phyloP scores from a whole-genome alignment of 2,113 vertebrate species.

The Atractosteus spatula region DNA sequence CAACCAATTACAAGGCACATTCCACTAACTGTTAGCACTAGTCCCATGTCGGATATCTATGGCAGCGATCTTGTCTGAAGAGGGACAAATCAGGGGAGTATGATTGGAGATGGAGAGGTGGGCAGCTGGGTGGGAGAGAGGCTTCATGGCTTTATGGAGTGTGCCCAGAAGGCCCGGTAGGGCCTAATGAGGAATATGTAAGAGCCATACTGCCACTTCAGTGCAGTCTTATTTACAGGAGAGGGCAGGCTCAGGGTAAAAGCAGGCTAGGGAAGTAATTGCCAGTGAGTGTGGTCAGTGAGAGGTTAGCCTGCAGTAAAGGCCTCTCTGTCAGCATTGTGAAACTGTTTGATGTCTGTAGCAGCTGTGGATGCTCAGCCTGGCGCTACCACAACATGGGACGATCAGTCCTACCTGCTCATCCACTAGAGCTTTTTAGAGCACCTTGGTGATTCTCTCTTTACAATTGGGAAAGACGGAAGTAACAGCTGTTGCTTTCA shows the following conservation, averaged over 20 bases:
- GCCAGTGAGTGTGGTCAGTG: slow-evolving; percentile 64
- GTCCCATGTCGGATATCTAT: too few relatives aligned
- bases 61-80: too few relatives aligned
- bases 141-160: slow-evolving; percentile 25
- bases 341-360: not conserved
- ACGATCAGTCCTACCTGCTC: slow-evolving; percentile 6
- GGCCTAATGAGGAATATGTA: slow-evolving; percentile 60
- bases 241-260: slow-evolving; percentile 51
- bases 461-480: too few relatives aligned
- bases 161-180: slow-evolving; percentile 49
- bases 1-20: too few relatives aligned
- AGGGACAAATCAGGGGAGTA: too few relatives aligned
- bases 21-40: too few relatives aligned
- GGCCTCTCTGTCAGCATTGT: too few relatives aligned
- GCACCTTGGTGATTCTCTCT: too few relatives aligned
- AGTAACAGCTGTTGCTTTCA: too few relatives aligned
- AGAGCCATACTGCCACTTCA: slow-evolving; percentile 50
- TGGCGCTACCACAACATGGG: slow-evolving; percentile 10
- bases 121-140: too few relatives aligned
- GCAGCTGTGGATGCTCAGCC: slow-evolving; percentile 16
- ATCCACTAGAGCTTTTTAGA: slow-evolving; percentile 17
- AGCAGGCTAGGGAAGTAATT: slow-evolving; percentile 63
- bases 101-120: too few relatives aligned
- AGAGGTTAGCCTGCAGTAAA: slow-evolving; percentile 43
- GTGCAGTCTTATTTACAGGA: slow-evolving; percentile 62